Conservation (phyloP, 2,113 vertebrate genomes). For the Chamaetylas fuelleborni region DNA sequence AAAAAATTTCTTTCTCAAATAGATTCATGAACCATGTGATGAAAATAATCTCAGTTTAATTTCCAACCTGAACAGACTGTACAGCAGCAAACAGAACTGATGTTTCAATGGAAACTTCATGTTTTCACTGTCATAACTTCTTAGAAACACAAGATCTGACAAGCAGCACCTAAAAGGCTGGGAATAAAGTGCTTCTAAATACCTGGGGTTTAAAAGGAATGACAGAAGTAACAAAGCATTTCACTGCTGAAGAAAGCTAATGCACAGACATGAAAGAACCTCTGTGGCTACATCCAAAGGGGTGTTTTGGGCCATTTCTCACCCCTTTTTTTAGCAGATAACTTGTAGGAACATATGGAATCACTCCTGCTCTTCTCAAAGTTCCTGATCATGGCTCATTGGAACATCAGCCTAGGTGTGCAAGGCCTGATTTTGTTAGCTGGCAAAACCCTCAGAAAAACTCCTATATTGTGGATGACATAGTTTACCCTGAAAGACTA, state of each 20-base stretch:
- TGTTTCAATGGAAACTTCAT: not conserved
- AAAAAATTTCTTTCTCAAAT: not conserved
- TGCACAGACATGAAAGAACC: not conserved
- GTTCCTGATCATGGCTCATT: not conserved
- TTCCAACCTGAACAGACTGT: not conserved
- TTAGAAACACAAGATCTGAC: not conserved
- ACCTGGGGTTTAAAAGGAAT: not conserved
- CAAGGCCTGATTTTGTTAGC: not conserved
- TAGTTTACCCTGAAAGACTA: not conserved
- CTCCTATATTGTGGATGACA: not conserved
- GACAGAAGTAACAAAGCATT: not conserved
- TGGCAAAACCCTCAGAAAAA: not conserved
- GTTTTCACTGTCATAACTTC: not conserved
- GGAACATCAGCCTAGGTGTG: rapidly evolving
- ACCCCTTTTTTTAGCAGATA: not conserved
- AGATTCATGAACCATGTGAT: not conserved
- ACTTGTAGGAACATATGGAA: not conserved
- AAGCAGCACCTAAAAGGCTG: not conserved
- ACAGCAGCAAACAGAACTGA: not conserved
- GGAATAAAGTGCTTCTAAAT: not conserved
- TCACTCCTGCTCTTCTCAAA: not conserved
- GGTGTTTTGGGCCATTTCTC: not conserved
- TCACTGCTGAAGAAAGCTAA: not conserved
- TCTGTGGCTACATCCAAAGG: rapidly evolving
- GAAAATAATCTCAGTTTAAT: not conserved